phyloP scores from a whole-genome alignment of 1,140 invertebrate species.

The Orchesella cincta region DNA sequence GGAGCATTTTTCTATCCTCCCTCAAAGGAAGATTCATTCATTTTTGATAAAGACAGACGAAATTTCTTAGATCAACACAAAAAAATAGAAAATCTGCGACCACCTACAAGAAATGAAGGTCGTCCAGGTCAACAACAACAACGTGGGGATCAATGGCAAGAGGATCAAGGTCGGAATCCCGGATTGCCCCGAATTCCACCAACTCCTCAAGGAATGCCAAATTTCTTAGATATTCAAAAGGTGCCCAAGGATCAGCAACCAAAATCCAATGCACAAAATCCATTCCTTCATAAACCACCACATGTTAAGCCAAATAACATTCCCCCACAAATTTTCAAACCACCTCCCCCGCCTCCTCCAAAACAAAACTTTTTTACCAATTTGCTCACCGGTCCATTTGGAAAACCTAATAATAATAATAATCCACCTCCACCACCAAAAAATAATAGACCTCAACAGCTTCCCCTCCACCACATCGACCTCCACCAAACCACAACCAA shows the following conservation, averaged over 20 bases:
- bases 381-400: not conserved
- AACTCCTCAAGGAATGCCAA: conserved; percentile 2
- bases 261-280: not conserved
- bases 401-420: not conserved
- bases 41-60: not conserved
- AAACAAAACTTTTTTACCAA: conserved; percentile 23
- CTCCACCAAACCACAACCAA: not conserved
- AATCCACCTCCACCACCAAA: not conserved
- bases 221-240: conserved; percentile 1
- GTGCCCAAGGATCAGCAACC: not conserved
- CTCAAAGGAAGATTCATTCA: not conserved
- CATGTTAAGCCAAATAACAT: not conserved
- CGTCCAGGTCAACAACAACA: not conserved
- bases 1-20: not conserved
- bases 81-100: not conserved
- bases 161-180: not conserved
- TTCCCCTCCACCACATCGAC: not conserved
- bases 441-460: too few species aligned
- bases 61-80: not conserved
- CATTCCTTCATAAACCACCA: not conserved
- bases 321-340: conserved; percentile 15
- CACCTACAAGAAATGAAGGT: not conserved
- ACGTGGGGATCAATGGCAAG: not conserved
- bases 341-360: conserved; percentile 17
- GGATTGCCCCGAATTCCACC: not conserved